A percentile compares a stretch with the other conserved stretches of the same genome.
These are phyloP conservation scores for Papilio glaucus DNA, from an alignment of 1,140 invertebrate species.

Conservation along the genomic window DNA sequence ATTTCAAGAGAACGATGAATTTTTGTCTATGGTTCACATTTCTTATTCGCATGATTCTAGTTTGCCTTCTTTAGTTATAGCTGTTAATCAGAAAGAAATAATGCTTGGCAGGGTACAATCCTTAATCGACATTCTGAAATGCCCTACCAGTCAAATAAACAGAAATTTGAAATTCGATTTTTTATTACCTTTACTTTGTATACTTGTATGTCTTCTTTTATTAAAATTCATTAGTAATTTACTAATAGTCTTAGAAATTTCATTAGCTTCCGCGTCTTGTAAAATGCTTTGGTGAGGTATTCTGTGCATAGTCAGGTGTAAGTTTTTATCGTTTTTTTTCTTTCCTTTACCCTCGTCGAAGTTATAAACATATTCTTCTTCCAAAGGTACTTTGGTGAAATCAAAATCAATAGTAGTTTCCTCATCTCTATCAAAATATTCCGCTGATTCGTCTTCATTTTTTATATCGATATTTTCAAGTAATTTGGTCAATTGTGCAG, in stretches of 20 bases:
- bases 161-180: not conserved
- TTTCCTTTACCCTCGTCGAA: slow-evolving; percentile 32
- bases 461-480: too few species aligned
- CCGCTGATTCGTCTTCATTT: too few species aligned
- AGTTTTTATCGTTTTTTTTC: slow-evolving; percentile 44
- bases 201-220: slow-evolving; percentile 28
- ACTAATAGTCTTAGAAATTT: slow-evolving; percentile 59
- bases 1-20: too few species aligned
- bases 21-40: too few species aligned
- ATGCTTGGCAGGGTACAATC: too few species aligned
- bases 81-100: too few species aligned
- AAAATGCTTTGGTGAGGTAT: slow-evolving; percentile 61
- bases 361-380: not conserved
- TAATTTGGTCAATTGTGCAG: too few species aligned
- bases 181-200: slow-evolving; percentile 16
- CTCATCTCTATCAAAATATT: not conserved
- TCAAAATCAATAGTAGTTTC: slow-evolving; percentile 31
- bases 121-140: too few species aligned
- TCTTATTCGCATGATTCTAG: too few species aligned
- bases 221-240: slow-evolving; percentile 49
- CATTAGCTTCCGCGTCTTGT: slow-evolving; percentile 58
- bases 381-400: not conserved
- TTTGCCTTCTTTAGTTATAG: too few species aligned
- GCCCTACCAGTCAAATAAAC: not conserved
- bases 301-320: slow-evolving; percentile 65